These are phyloP conservation scores for Microhierax caerulescens DNA, from an alignment of 2,797 vertebrate genomes.

Conservation along the genomic window DNA sequence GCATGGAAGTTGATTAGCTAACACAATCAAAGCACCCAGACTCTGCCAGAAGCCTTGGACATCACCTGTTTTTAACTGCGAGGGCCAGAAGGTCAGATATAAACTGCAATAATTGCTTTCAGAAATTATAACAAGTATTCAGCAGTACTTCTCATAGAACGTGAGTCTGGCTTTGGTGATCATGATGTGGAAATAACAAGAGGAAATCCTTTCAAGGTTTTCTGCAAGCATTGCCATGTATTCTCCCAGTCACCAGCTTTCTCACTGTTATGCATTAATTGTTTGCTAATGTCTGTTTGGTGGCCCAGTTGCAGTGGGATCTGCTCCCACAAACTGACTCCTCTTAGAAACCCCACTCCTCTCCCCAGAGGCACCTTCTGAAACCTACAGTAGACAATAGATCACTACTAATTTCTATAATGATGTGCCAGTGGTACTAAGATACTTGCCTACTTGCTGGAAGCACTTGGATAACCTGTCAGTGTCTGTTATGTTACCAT, in stretches of 20 bases:
- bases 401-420: slow-evolving; percentile 64
- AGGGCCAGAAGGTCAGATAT: background rate
- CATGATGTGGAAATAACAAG: background rate
- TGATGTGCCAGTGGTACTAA: slow-evolving; percentile 40
- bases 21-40: background rate
- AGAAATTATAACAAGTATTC: slow-evolving; percentile 1
- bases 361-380: slow-evolving; percentile 36
- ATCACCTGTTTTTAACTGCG: slow-evolving; percentile 8
- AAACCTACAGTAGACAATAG: slow-evolving; percentile 29
- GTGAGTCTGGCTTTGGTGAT: background rate
- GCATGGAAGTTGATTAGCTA: background rate
- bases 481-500: slow-evolving; percentile 66
- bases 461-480: slow-evolving; percentile 63
- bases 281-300: background rate
- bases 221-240: background rate
- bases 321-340: background rate
- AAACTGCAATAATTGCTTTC: slow-evolving; percentile 6
- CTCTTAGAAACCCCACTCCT: background rate
- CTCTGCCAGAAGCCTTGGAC: slow-evolving; percentile 11
- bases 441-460: slow-evolving; percentile 53
- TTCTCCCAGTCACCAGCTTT: background rate
- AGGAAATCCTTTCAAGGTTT: slow-evolving; percentile 16
- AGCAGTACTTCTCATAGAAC: background rate
- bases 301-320: background rate
- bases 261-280: background rate